Base-by-base conservation (phyloP, 2,888 invertebrate species). In the Chymomyza fuscimana region DNA sequence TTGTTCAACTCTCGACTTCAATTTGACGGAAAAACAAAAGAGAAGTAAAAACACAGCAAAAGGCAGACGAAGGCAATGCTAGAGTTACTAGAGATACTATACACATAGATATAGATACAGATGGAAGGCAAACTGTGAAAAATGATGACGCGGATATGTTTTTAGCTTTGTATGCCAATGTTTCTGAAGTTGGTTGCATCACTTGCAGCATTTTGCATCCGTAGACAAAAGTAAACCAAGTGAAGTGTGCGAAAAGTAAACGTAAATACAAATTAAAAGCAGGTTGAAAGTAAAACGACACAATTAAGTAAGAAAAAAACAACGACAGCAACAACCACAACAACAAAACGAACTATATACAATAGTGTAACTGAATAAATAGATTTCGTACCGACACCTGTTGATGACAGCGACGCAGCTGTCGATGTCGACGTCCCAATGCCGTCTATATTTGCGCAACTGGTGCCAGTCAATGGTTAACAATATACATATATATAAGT, bases 381-480 rank as follows among this genome's bases (percentile, higher is more conserved):
- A 81, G 69, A 79, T 81, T 76, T 79, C 64, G 61, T 66, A 54
- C 66, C 70, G 75, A 73, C 83, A 84, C 86, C 85, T 84, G 83
- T 86, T 86, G 82, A 73, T 70, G 40, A 16, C 32, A 16, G n/a
- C 16, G 54, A 16, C 15, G 61, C 46, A 16, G 61, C 6, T 36
- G 69, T 32, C 63, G 63, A 22, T 12, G 62, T 16, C 40, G 36
- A 22, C 50, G 77, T 82, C 77, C 69, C 84, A 86, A 84, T 84
- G 32, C 54, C 50, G 77, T 82, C 77, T 67, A 86, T 84, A 84
- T 84, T 84, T 86, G 84, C 82, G 71, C 84, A 83, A 80, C 80
- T 81, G 86, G 69, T 80, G 19, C 60, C 60, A 32, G 40, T 36
- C 60, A 58, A 25, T 29, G 9, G 5, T 9, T 58, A 2, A 12